Conservation (phyloP, 2,888 invertebrate genomes). For the Temnothorax ravouxi region DNA sequence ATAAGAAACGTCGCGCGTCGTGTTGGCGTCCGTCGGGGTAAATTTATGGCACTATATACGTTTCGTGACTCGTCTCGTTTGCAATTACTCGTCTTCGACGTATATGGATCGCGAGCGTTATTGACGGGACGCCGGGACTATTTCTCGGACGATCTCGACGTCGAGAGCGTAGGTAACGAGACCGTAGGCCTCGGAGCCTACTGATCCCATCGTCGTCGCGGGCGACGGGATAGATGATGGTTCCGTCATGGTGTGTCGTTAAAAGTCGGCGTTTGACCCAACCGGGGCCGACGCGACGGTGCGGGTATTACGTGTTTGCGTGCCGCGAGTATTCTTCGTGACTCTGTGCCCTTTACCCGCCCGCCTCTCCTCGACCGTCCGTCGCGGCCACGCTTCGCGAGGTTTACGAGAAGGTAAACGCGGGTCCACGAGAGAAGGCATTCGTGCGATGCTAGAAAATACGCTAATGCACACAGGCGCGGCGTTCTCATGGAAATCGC, state of each 20-base stretch:
- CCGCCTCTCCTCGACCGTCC: slow-evolving; percentile 56
- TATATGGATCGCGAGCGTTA: slow-evolving; percentile 52
- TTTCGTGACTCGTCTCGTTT: slow-evolving; percentile 48
- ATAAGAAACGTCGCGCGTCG: slow-evolving; percentile 3
- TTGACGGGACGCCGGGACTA: slow-evolving; percentile 40
- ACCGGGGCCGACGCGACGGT: slow-evolving; percentile 63
- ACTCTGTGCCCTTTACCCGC: slow-evolving; percentile 64
- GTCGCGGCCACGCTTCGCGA: slow-evolving; percentile 59
- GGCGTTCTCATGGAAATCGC: slow-evolving; percentile 53
- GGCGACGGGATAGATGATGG: slow-evolving; percentile 29
- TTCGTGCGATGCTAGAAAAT: slow-evolving; percentile 50
- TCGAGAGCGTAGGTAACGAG: slow-evolving; percentile 43
- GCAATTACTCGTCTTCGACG: slow-evolving; percentile 54
- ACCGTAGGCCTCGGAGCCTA: not conserved
- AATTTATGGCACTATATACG: slow-evolving; percentile 43
- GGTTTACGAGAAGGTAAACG: slow-evolving; percentile 67
- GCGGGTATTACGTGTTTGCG: slow-evolving; percentile 66
- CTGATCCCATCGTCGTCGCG: slow-evolving; percentile 38
- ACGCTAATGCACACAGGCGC: slow-evolving; percentile 51
- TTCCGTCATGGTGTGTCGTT: slow-evolving; percentile 62
- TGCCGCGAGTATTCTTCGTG: slow-evolving; percentile 61
- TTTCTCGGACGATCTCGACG: slow-evolving; percentile 30
- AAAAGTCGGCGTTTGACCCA: slow-evolving; percentile 71
- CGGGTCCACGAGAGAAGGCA: slow-evolving; percentile 5
- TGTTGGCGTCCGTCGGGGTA: slow-evolving; percentile 12